A percentile compares a stretch with the other conserved stretches of the same genome.
These are phyloP conservation scores for Watsonalla binaria DNA, from an alignment of 2,888 invertebrate genomes.

Conservation along the genomic window DNA sequence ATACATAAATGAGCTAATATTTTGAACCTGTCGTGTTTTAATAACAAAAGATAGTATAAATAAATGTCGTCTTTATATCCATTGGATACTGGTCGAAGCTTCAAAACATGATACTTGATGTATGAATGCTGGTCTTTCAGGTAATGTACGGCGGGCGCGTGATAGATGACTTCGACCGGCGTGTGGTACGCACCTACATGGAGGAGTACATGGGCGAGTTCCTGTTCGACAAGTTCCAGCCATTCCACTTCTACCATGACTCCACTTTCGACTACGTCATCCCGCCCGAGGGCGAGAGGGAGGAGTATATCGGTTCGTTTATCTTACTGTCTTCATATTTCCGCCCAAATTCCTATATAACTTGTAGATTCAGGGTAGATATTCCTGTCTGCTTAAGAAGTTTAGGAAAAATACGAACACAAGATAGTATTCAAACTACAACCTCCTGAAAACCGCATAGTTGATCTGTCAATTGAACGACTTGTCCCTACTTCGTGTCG, in stretches of 20 bases:
- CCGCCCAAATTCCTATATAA: neutral
- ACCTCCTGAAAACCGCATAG: no score
- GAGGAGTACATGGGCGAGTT: conserved; percentile 97
- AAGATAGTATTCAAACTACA: no score
- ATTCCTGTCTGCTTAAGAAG: no score
- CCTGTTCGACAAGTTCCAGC: conserved; percentile 93
- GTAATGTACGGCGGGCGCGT: conserved; percentile 97
- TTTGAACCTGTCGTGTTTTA: no score
- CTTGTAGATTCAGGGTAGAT: neutral
- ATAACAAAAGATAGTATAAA: no score
- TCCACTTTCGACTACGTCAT: conserved; percentile 86
- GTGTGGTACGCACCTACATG: conserved; percentile 93
- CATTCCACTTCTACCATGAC: conserved; percentile 92
- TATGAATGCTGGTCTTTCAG: conserved; percentile 48
- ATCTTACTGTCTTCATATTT: neutral
- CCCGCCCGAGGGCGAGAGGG: conserved; percentile 82
- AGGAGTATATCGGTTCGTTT: conserved; percentile 83
- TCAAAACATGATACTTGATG: neutral
- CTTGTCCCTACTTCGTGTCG: no score
- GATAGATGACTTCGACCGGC: conserved; percentile 93
- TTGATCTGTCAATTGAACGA: no score
- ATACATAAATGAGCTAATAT: no score
- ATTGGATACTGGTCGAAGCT: neutral
- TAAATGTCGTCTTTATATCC: no score
- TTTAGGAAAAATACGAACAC: no score